These are phyloP conservation scores for Trichacis sp. DNA, from an alignment of 2,888 invertebrate genomes.

Conservation along the genomic window DNA sequence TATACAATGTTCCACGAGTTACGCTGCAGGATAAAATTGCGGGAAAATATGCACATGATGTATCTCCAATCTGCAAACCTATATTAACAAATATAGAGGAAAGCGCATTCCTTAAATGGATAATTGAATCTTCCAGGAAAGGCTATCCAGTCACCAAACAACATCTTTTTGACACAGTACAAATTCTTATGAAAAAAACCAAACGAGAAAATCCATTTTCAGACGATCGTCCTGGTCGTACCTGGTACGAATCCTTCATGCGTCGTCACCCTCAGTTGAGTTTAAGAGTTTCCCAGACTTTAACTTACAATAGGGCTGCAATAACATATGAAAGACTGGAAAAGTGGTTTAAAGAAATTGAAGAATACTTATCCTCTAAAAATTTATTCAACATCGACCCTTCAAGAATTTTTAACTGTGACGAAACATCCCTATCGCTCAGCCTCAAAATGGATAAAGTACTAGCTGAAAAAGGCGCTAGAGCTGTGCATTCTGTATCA, in stretches of 20 bases:
- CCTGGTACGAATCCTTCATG: conserved; percentile 39
- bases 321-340: conserved; percentile 48
- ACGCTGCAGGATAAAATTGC: background rate
- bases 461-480: conserved; percentile 45
- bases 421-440: conserved; percentile 43
- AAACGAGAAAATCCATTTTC: conserved; percentile 34
- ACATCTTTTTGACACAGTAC: conserved; percentile 24
- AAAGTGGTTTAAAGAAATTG: conserved; percentile 48
- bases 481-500: background rate
- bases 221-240: conserved; percentile 31
- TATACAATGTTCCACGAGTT: background rate
- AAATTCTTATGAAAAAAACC: conserved; percentile 18
- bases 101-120: background rate
- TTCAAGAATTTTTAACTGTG: background rate
- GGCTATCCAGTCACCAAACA: background rate
- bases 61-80: background rate
- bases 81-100: background rate
- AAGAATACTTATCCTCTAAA: conserved; percentile 39
- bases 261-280: conserved; percentile 37
- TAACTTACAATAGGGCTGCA: conserved; percentile 41
- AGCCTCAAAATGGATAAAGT: conserved; percentile 49
- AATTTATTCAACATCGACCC: conserved; percentile 41
- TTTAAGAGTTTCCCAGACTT: conserved; percentile 47
- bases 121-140: background rate
- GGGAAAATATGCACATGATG: background rate